A percentile compares a stretch with the other conserved stretches of the same genome.
These are phyloP conservation scores for Spinus olivaceus DNA, from an alignment of 2,797 vertebrate species.

Conservation along the genomic window DNA sequence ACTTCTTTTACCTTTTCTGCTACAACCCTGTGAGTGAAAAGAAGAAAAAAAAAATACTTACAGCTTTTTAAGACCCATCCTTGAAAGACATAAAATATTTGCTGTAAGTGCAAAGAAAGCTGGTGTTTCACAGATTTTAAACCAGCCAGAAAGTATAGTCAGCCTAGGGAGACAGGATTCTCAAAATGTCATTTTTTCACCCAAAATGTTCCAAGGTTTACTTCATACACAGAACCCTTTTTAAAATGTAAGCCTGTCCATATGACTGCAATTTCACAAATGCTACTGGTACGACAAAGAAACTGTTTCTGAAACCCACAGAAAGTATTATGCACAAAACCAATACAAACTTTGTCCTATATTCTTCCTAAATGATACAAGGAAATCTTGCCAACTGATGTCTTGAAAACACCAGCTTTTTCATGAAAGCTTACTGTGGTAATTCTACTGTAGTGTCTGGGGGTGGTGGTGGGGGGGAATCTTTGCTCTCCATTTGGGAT, in stretches of 20 bases:
- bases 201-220: background rate
- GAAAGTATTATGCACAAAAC: background rate
- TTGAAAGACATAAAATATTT: background rate
- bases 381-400: background rate
- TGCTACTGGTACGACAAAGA: background rate
- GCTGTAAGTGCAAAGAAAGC: background rate
- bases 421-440: background rate
- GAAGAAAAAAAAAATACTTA: background rate
- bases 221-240: background rate
- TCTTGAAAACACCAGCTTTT: background rate
- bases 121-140: background rate
- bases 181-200: background rate
- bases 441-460: background rate
- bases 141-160: background rate
- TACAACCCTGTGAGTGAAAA: conserved; percentile 76
- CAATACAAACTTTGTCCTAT: background rate
- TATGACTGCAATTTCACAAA: background rate
- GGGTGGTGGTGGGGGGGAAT: background rate
- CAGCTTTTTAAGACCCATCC: background rate
- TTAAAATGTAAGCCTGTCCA: background rate
- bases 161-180: background rate
- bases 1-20: conserved; percentile 85
- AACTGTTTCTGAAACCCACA: background rate
- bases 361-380: background rate
- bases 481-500: background rate